Base-by-base conservation (phyloP, 1,140 invertebrate genomes). In the Wasmannia auropunctata region DNA sequence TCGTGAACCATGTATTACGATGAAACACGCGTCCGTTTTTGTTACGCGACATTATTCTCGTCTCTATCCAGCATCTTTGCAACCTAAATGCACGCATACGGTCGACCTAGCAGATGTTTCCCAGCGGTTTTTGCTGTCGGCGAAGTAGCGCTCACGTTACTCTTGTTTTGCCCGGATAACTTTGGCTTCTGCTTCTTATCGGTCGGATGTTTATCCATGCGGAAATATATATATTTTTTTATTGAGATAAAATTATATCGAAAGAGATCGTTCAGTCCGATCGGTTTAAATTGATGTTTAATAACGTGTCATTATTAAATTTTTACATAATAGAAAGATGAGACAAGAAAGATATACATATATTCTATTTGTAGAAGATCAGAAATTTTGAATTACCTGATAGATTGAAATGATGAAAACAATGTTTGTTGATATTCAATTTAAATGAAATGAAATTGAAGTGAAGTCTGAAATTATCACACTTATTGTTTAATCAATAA, bases 61-160 rank as follows among this genome's bases (percentile, higher is more conserved):
- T 63, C 58, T 63, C 72, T 75, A 28, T 58, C 51, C 72, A 75
- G 51, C 22, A 75, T 58, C 72, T 75, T 75, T 62, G 56, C 75
- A 63, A 63, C 3, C 37, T 63, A 77, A 46, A 77, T 76, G 56
- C 54, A 77, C 3, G 19, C 19, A 77, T 11, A 77, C 25, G 28
- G n/a, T 14, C 37, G 25, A 43, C 10, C 16, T 76, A 19, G 16
- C 56, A 63, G 40, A 77, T 63, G 75, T 77, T 62, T 49, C 40
- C n/a, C 7, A 6, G 6, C 19, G 46, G 75, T 77, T 77, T 77
- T 77, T 77, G 28, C 19, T 28, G 25, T 77, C 25, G 16, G 25
- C 25, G 10, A 77, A 77, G 40, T 77, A 40, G 40, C 54, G 56
- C 25, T 75, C 54, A 40, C 22, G 34, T 58, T 40, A 37, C 34